Evolutionary conservation across 35 echinoderm and acorn worm genomes (phyloP), one percentile per base, ranked within the genome.

Genomic region (Patiria miniata): DNA sequence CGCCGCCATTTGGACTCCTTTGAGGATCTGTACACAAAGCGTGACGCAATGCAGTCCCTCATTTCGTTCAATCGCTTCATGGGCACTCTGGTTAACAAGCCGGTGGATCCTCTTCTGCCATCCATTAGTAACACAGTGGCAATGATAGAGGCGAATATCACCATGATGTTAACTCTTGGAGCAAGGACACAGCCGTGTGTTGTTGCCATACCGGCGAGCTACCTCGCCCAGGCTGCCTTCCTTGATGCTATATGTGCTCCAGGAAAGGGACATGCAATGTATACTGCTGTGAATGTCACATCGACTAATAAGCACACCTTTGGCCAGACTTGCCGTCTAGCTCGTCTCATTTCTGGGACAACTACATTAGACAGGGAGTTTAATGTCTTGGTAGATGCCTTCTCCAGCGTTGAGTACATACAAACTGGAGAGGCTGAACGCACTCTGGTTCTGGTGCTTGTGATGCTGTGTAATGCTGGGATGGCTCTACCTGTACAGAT

Each of bases 361-460:
- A 39, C 30, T 14, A 83, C 56, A 39, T 83, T 19, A 19, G 65
- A 23, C 34, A 52, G 22, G 7, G 2, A 82, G 28, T 83, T 90
- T 17, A 73, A 90, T 29, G 83, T 83, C 29, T 50, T 90, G 51
- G 54, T 19, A 15, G 88, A 90, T 84, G 88, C 88, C 33, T 90
- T 90, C 39, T n/a, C 21, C 30, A 39, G 17, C 52, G 44, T 73
- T 6, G 39, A 82, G 1, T 57, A 50, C 16, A 90, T 90, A 51
- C 68, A 65, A 32, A 77, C 88, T 29, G 88, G 88, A 57, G 88
- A 90, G 37, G 88, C 88, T 32, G 88, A 90, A 18, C 61, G 88
- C 14, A 42, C 51, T 26, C 52, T 90, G 6, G 42, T 90, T 7
- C 38, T 90, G 6, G 81, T 81, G 5, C 42, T 90, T 1, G 88